These are phyloP conservation scores for Lophura swinhoii DNA, from an alignment of 2,797 vertebrate species.

Conservation along the genomic window DNA sequence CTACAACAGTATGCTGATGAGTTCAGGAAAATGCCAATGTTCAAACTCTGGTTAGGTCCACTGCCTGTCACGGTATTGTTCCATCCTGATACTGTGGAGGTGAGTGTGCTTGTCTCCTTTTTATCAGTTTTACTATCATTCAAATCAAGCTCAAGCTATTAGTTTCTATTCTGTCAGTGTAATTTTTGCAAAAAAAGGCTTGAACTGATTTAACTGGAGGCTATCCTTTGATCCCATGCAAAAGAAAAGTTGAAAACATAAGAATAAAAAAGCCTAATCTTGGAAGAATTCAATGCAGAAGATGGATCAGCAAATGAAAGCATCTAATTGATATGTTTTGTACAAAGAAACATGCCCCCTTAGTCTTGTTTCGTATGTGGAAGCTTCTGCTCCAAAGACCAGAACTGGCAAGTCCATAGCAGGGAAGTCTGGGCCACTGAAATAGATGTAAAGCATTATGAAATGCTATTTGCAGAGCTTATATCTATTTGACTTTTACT, in stretches of 20 bases:
- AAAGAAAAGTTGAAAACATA: not conserved
- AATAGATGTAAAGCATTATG: not conserved
- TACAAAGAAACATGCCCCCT: not conserved
- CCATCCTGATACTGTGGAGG: slow-evolving; percentile 89
- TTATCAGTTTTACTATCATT: not conserved
- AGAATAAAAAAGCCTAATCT: not conserved
- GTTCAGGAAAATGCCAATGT: slow-evolving; percentile 73
- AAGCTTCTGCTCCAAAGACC: not conserved
- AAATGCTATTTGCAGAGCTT: not conserved
- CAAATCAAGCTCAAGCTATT: not conserved
- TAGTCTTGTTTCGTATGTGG: not conserved
- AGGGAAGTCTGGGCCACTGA: not conserved
- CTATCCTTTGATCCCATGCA: not conserved
- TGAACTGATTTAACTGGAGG: not conserved
- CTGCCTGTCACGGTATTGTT: slow-evolving; percentile 84
- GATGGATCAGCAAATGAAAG: not conserved
- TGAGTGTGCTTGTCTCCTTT: slow-evolving; percentile 59
- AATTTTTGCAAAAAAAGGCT: not conserved
- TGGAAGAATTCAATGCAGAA: not conserved
- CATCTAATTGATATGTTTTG: not conserved
- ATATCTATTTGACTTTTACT: not conserved
- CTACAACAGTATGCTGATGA: slow-evolving; percentile 56
- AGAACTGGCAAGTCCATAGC: not conserved
- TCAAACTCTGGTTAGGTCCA: slow-evolving; percentile 91
- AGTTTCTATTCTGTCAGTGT: not conserved